Evolutionary conservation across 2,888 invertebrate genomes (phyloP).

Genomic region (Erebia aethiops): DNA sequence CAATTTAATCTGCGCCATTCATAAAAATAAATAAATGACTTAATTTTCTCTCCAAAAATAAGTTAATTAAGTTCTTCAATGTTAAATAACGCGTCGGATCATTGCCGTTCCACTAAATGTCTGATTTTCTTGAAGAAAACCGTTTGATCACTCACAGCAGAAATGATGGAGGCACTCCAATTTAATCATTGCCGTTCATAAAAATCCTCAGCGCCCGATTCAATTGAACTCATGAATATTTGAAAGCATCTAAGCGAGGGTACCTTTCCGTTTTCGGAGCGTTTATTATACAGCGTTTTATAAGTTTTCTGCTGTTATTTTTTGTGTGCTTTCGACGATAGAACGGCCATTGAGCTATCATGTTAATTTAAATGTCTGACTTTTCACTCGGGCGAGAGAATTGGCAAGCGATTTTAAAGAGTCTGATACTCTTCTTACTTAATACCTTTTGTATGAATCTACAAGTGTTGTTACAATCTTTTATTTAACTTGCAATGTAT

Average conservation of each 20-base stretch:
- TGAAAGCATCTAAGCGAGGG: conserved; percentile 26
- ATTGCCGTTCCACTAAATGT: neutral
- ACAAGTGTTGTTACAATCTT: neutral
- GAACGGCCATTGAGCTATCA: conserved; percentile 1
- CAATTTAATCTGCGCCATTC: neutral
- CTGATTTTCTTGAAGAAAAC: conserved; percentile 18
- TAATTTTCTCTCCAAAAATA: neutral
- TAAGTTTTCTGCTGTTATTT: conserved; percentile 25
- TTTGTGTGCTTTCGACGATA: neutral
- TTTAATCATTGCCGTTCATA: conserved; percentile 31
- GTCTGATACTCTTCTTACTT: neutral
- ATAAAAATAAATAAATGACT: conserved; percentile 2
- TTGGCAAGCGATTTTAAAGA: neutral
- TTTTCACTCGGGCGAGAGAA: neutral
- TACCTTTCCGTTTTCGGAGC: conserved; percentile 26
- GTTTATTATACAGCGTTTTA: conserved; percentile 31
- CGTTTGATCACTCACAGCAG: conserved; percentile 19
- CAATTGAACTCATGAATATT: conserved; percentile 33
- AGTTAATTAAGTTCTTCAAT: neutral
- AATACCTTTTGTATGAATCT: neutral
- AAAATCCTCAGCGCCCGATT: conserved; percentile 29
- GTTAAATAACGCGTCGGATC: neutral
- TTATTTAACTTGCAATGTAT: too few species aligned
- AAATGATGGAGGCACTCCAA: conserved; percentile 25
- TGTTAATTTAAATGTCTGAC: conserved; percentile 16